Conservation (phyloP, 2,888 invertebrate genomes). For the Meghimatium bilineatum region DNA sequence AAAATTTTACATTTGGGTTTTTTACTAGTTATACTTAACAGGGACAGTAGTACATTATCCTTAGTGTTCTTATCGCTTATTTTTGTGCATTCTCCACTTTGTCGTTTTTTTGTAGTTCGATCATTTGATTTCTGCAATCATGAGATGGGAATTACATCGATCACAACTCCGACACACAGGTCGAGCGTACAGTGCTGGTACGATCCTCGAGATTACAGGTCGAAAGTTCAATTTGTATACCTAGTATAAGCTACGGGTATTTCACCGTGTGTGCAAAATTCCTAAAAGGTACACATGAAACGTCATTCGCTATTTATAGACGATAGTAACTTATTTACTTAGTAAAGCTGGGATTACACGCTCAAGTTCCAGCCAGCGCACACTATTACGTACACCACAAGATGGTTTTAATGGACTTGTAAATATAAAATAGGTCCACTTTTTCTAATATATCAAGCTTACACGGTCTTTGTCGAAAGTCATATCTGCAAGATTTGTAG, state of each 20-base stretch:
- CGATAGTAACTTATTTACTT: not conserved
- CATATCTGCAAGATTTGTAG: not conserved
- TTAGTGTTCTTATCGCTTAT: no score
- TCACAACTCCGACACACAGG: not conserved
- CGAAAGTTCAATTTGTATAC: not conserved
- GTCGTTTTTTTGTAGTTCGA: not conserved
- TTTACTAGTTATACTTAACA: no score
- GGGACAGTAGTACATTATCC: no score
- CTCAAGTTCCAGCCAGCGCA: not conserved
- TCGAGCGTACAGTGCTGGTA: no score
- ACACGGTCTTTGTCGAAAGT: not conserved
- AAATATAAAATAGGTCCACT: not conserved
- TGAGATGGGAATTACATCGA: not conserved
- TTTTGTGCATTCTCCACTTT: not conserved
- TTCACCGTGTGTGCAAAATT: not conserved
- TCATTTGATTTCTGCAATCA: not conserved
- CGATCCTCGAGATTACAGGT: not conserved
- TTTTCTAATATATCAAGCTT: not conserved
- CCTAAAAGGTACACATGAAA: not conserved
- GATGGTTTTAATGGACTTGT: not conserved
- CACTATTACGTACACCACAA: not conserved
- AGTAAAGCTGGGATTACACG: no score
- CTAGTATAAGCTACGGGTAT: not conserved
- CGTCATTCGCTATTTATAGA: not conserved
- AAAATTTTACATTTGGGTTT: no score